Evolutionary conservation across 2,113 vertebrate species (phyloP), one percentile per base, ranked within the genome.

Genomic region (Oreochromis niloticus): DNA sequence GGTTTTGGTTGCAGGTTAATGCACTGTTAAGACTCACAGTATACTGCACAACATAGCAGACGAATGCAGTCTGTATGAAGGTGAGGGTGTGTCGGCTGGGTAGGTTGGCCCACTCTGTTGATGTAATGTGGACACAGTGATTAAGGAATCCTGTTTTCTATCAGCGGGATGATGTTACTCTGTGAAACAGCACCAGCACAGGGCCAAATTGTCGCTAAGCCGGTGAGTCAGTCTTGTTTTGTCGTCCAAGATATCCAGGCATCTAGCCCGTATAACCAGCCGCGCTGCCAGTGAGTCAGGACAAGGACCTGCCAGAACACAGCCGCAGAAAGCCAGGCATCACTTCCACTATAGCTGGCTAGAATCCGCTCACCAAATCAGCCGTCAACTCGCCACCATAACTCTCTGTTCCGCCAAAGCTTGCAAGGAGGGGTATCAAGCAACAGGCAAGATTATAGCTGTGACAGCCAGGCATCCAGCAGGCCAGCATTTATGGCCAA

Each of bases 121-220:
- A 24, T 87, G 81, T 85, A 84, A 87, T 43, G 43, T 68, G 46
- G 22, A 78, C 75, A 56, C 81, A 55, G 88, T 63, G 87, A 90
- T 90, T 90, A 88, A 82, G 59, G 59, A 86, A 84, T 93, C 87
- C 50, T 79, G 87, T 81, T 87, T 84, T 84, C 80, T 79, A 73
- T 90, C 85, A 84, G 87, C 63, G 9, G 68, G 83, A 89, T 57
- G 84, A 80, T 55, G 56, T 36, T 66, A 22, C 79, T 86, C 71
- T 73, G 54, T 85, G 89, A 90, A 89, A 87, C 83, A 71, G 24
- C 85, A 84, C 84, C 82, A 82, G 39, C 68, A 30, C 66, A 54
- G 50, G 32, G 73, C 85, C 83, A 92, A 90, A 68, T 52, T 52
- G 59, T 71, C 85, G 16, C 87, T 85, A 79, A 87, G 85, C 89